A percentile compares a stretch with the other conserved stretches of the same genome.
Evolutionary conservation across 2,113 vertebrate genomes (phyloP).

Genomic region (Canis aureus): DNA sequence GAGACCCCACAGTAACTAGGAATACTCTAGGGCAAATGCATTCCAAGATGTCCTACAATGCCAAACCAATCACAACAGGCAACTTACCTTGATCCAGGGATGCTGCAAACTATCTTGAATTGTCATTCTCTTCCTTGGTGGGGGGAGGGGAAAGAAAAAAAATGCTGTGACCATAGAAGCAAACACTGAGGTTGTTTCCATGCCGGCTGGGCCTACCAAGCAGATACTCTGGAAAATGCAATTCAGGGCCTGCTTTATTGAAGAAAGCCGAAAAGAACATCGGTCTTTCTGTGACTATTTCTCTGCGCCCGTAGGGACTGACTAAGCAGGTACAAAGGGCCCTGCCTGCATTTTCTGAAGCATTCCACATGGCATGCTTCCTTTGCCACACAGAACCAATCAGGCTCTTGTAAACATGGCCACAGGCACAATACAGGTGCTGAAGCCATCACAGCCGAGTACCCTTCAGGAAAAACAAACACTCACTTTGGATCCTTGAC

Average conservation of each 20-base stretch:
- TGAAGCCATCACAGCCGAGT: neutral
- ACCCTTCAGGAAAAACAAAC: neutral
- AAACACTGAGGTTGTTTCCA: neutral
- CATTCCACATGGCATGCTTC: accelerated
- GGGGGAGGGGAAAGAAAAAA: neutral
- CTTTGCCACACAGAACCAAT: neutral
- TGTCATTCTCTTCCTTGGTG: conserved; percentile 96
- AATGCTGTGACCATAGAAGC: neutral
- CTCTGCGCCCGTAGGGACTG: neutral
- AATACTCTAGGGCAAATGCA: neutral
- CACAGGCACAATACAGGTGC: accelerated
- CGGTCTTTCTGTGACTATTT: neutral
- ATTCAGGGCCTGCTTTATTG: neutral
- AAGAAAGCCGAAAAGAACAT: neutral
- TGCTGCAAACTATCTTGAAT: conserved; percentile 97
- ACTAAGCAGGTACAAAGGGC: neutral
- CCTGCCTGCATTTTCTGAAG: neutral
- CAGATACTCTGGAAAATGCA: neutral
- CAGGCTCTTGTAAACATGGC: accelerated
- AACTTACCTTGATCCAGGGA: conserved; percentile 97
- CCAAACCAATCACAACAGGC: neutral
- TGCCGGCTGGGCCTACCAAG: neutral
- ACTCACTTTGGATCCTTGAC: conserved; percentile 98
- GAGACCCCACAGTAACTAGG: neutral
- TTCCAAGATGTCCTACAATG: neutral